A percentile compares a stretch with the other conserved stretches of the same genome.
Conservation (phyloP, 2,888 invertebrate species). For the Melinaea marsaeus region DNA sequence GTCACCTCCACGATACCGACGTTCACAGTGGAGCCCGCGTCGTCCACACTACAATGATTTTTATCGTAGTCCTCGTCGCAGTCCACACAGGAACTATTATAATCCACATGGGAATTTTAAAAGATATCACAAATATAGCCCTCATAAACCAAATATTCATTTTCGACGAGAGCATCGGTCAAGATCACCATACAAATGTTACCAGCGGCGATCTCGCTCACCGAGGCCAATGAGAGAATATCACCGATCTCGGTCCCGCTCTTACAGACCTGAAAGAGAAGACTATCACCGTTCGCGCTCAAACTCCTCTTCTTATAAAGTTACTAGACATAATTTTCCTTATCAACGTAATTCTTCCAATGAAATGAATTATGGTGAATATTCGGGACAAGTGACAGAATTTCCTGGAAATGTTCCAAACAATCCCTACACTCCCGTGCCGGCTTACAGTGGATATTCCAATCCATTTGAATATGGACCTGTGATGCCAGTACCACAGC, state of each 20-base stretch:
- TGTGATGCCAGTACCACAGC: conserved; percentile 37
- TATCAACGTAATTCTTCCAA: conserved; percentile 42
- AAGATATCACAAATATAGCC: conserved; percentile 25
- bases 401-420: conserved; percentile 19
- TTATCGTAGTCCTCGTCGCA: conserved; percentile 26
- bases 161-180: conserved; percentile 29
- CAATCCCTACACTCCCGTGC: conserved; percentile 37
- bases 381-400: conserved; percentile 28
- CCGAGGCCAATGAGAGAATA: conserved; percentile 38
- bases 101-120: conserved; percentile 10
- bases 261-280: conserved; percentile 15
- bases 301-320: conserved; percentile 14
- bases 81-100: conserved; percentile 32
- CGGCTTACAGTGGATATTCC: conserved; percentile 44
- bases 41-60: conserved; percentile 16
- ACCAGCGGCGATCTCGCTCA: conserved; percentile 21
- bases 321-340: conserved; percentile 42
- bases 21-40: conserved; percentile 23
- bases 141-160: conserved; percentile 35
- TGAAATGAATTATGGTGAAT: conserved; percentile 29
- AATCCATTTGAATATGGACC: conserved; percentile 47
- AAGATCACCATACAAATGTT: conserved; percentile 34
- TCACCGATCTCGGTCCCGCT: conserved; percentile 25
- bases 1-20: conserved; percentile 31
- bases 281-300: conserved; percentile 29